Base-by-base conservation (phyloP, 2,113 vertebrate genomes). In the Pholis gunnellus region DNA sequence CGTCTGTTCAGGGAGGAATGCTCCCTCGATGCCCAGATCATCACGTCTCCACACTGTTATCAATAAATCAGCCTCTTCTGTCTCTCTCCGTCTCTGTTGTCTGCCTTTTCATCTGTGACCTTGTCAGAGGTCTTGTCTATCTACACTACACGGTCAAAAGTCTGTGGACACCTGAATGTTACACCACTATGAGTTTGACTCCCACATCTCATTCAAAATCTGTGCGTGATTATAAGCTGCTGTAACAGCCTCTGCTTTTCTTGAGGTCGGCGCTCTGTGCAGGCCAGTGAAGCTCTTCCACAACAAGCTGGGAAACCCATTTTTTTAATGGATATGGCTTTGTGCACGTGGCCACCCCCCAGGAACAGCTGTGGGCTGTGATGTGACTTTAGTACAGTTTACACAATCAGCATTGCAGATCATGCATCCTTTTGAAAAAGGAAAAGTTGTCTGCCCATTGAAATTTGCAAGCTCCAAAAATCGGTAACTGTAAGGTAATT, bases 21-120 rank as follows among this genome's bases (percentile, higher is more conserved):
- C 76, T 76, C 75, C 71, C 75, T 80, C 31, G 5, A 48, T 86
- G 69, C 77, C 72, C 87, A 89, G 89, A 91, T 92, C 83, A 87
- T 87, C 82, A 60, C 65, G 31, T 88, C 86, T 79, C 84, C 83
- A 79, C 78, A 71, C 48, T 88, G 75, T 90, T 88, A 75, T 87
- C 86, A 89, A 90, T 93, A 93, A 94, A 94, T 93, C 85, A 86
- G 50, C 75, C 75, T 56, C 52, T 48, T 84, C 81, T 72, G 44
- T 75, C 81, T 87, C 81, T 63, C 73, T 76, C 68, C 61, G 54
- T 79, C 59, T 91, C 75, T 78, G 76, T 78, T 87, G 59, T 86
- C 74, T 44, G 38, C 31, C 44, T 78, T 90, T 86, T 89, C 71
- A 87, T 87, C 69, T 78, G 20, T 76, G 81, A 83, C 73, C 82